These are phyloP conservation scores for Conops quadrifasciatus DNA, from an alignment of 2,888 invertebrate species.

Conservation along the genomic window DNA sequence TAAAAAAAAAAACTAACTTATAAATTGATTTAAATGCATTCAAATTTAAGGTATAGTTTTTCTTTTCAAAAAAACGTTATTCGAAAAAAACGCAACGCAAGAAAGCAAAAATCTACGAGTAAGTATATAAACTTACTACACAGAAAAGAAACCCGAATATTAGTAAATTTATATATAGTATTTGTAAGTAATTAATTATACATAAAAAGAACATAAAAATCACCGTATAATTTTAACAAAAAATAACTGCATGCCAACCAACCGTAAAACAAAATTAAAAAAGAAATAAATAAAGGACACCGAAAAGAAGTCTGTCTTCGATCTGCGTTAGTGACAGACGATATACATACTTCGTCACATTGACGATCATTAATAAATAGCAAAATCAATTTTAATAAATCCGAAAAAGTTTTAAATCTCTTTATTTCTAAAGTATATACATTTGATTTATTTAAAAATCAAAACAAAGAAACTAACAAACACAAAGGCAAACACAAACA, in stretches of 20 bases:
- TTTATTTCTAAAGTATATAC: no score
- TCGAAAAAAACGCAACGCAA: no score
- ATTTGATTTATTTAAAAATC: not conserved
- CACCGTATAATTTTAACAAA: no score
- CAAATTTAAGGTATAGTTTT: no score
- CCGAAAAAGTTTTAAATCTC: no score
- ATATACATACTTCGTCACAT: conserved; percentile 65
- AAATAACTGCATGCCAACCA: not conserved
- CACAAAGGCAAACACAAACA: not conserved
- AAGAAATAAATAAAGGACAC: conserved; percentile 16
- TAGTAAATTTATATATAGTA: conserved; percentile 28
- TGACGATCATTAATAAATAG: conserved; percentile 63
- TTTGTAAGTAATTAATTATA: conserved; percentile 6
- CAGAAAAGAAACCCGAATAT: conserved; percentile 50
- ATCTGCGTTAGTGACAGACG: conserved; percentile 64
- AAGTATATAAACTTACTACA: conserved; percentile 39
- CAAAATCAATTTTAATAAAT: conserved; percentile 38
- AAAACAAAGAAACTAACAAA: conserved; percentile 5
- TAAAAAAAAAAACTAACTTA: conserved; percentile 39
- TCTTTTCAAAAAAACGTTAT: no score
- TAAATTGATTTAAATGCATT: no score
- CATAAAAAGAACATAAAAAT: no score
- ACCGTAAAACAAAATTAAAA: not conserved
- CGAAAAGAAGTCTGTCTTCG: conserved; percentile 63
- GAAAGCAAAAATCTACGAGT: conserved; percentile 29